Conservation (phyloP, 2,113 vertebrate genomes). For the Myiagra hebetior region DNA sequence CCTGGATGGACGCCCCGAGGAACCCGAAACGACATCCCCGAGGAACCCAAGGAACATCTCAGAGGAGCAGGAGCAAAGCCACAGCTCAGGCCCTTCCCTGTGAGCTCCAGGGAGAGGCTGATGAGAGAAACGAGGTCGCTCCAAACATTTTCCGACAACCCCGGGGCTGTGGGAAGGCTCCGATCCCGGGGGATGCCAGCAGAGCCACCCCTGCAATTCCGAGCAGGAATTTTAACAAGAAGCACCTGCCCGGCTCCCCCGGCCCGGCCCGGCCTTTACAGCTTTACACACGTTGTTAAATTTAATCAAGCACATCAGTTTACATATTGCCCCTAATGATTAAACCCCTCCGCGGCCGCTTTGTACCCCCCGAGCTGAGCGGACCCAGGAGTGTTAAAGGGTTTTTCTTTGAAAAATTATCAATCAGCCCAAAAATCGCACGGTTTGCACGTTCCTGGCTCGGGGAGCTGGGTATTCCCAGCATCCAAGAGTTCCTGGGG, state of each 20-base stretch:
- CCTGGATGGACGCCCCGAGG: neutral
- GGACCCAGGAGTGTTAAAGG: neutral
- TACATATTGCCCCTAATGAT: neutral
- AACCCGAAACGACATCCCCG: neutral
- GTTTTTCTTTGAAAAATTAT: too few species aligned
- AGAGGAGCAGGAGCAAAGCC: neutral
- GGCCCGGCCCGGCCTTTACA: neutral
- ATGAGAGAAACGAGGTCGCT: neutral
- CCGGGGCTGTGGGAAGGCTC: neutral
- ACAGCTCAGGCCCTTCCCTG: neutral
- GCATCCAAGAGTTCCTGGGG: neutral
- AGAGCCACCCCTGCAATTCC: neutral
- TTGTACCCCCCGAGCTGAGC: neutral
- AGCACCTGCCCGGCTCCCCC: conserved; percentile 37
- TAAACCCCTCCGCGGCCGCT: neutral
- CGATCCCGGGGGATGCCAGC: neutral
- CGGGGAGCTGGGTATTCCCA: neutral
- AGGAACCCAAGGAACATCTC: too few species aligned
- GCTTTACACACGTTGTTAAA: conserved; percentile 25
- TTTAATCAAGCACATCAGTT: conserved; percentile 29
- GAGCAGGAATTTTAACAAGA: conserved; percentile 56
- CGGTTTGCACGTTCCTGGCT: neutral
- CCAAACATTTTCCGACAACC: fast-evolving
- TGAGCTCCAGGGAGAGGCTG: neutral
- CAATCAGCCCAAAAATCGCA: fast-evolving